Conservation (phyloP, 2,888 invertebrate genomes). For the Lissocephala sabroskyi region DNA sequence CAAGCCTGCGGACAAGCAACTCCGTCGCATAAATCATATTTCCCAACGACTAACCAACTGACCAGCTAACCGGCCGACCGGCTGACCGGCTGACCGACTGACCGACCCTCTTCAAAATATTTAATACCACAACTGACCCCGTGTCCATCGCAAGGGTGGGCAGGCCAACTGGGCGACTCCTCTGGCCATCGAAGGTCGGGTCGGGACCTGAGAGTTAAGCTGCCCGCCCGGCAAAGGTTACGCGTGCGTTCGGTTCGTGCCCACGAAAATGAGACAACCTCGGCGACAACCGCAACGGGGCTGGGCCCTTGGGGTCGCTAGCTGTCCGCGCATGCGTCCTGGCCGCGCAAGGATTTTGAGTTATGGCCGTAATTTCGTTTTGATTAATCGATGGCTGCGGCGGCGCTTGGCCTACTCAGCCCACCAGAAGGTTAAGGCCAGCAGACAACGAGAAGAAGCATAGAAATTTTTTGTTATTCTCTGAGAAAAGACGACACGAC, state of each 20-base stretch:
- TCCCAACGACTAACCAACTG: no score
- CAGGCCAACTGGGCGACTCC: background rate
- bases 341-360: background rate
- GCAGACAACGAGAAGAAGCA: no score
- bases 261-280: conserved; percentile 23
- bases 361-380: background rate
- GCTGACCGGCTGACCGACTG: no score
- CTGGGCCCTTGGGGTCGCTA: conserved; percentile 30
- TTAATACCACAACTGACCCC: conserved; percentile 70
- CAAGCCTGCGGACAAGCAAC: background rate
- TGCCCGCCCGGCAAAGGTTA: conserved; percentile 55
- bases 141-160: conserved; percentile 44
- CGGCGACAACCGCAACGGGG: conserved; percentile 19
- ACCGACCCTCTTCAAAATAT: conserved; percentile 69
- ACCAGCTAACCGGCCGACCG: no score
- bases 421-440: no score
- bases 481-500: no score
- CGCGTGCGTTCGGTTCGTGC: conserved; percentile 66
- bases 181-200: background rate
- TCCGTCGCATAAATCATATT: conserved; percentile 55
- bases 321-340: conserved; percentile 47
- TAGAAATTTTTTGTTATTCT: no score
- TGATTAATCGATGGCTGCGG: background rate
- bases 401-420: no score
- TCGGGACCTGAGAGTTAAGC: background rate